Base-by-base conservation (phyloP, 2,797 vertebrate genomes). In the Eremophila alpestris region DNA sequence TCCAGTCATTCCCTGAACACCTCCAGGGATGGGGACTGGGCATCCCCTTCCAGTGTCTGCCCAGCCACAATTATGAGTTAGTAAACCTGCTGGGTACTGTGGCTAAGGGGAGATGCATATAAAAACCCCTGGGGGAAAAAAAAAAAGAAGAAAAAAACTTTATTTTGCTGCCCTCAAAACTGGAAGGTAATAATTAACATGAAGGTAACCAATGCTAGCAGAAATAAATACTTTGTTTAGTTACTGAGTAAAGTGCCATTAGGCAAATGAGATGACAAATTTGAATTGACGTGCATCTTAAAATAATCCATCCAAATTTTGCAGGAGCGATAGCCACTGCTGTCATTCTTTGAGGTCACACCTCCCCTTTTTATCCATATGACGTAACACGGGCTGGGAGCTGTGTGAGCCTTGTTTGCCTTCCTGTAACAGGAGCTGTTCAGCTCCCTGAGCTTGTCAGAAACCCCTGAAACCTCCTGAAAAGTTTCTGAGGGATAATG, bases 181-280 rank as follows among this genome's bases (percentile, higher is more conserved):
- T 32, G n/a, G 65, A 79, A 91, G 34, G 17, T 80, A 91, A 80
- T 79, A n/a, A 73, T 89, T 94, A 88, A 74, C 52, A 51, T 32
- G 20, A 73, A 63, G 52, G 83, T 38, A 76, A 89, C 16, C 10
- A 69, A 34, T 10, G 29, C 34, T 48, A 70, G 38, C 63, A 92
- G 45, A 84, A 86, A 63, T 8, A 83, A 54, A 48, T n/a, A 32
- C 5, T 79, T 69, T 80, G 22, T 64, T 88, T 71, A 55, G 83
- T 90, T 89, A 89, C 46, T 65, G 40, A 84, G 68, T 84, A 55
- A 83, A 86, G 22, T 58, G 54, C 26, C 30, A 27, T 68, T 87
- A 84, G 48, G 67, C 67, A 96, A 95, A 94, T 82, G 38, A 65
- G 74, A n/a, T 81, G 49, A n/a, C 43, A 51, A 59, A 94, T 94